A percentile compares a stretch with the other conserved stretches of the same genome.
These are phyloP conservation scores for Phorcus lineatus DNA, from an alignment of 2,888 invertebrate species.

Conservation along the genomic window DNA sequence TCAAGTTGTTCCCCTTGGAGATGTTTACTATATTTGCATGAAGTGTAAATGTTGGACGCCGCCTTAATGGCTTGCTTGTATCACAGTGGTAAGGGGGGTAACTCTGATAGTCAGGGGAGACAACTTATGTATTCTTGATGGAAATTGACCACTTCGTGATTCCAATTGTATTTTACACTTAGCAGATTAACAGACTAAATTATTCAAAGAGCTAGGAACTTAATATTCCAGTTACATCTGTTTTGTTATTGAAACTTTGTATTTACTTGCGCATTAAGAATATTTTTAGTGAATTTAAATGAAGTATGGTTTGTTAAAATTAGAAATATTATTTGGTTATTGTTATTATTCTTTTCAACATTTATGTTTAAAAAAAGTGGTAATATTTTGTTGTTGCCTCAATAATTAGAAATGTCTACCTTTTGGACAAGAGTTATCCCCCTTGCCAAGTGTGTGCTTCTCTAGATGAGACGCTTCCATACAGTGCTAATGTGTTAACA, in stretches of 20 bases:
- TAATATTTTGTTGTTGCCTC: neutral
- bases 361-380: too few species aligned
- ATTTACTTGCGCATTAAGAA: too few species aligned
- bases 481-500: neutral
- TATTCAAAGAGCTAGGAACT: too few species aligned
- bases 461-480: conserved; percentile 6
- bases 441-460: neutral
- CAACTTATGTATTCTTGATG: neutral
- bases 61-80: neutral
- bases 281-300: too few species aligned
- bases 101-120: neutral
- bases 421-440: neutral
- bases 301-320: too few species aligned
- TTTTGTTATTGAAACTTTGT: too few species aligned
- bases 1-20: neutral
- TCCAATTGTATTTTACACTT: neutral
- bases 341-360: too few species aligned
- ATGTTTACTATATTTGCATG: neutral
- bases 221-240: too few species aligned
- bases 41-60: neutral
- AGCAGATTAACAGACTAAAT: too few species aligned
- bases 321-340: neutral
- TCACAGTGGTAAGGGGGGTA: too few species aligned
- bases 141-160: neutral
- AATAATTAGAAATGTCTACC: neutral